A percentile compares a stretch with the other conserved stretches of the same genome.
Evolutionary conservation across 2,797 vertebrate species (phyloP).

Genomic region (Microhierax caerulescens): DNA sequence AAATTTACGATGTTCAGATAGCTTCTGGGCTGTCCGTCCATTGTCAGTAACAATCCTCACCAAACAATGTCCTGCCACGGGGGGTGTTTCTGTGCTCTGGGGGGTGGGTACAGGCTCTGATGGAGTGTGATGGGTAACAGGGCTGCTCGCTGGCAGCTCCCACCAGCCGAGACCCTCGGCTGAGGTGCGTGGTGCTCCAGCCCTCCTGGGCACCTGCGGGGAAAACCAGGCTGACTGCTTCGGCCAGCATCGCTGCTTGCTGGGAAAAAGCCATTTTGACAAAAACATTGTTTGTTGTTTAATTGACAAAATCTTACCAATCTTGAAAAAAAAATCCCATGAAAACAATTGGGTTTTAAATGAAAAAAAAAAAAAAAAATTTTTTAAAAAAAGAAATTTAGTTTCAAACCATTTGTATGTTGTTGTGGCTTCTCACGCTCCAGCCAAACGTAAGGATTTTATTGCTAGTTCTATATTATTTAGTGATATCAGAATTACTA

Average conservation of each 20-base stretch:
- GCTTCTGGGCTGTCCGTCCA: background rate
- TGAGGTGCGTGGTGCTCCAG: background rate
- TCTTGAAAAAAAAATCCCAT: background rate
- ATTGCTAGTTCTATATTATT: background rate
- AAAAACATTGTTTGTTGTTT: background rate
- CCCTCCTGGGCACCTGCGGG: background rate
- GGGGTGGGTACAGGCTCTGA: background rate
- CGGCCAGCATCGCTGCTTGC: background rate
- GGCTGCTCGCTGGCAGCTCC: background rate
- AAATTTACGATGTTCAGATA: background rate
- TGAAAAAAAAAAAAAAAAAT: background rate
- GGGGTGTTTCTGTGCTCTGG: background rate
- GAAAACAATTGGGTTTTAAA: background rate
- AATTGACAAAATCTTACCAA: background rate
- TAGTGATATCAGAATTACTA: background rate
- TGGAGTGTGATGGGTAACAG: fast-evolving
- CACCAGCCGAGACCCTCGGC: background rate
- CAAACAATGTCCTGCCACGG: background rate
- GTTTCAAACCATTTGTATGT: background rate
- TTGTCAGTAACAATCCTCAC: background rate
- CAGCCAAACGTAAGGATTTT: background rate
- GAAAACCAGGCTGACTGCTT: background rate
- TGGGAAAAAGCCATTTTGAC: background rate
- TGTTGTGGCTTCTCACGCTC: background rate
- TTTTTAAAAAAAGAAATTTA: background rate